Percentiles rank a stretch among this genome's conserved stretches.
phyloP scores from a whole-genome alignment of 2,797 vertebrate species.

The Perodicticus potto region DNA sequence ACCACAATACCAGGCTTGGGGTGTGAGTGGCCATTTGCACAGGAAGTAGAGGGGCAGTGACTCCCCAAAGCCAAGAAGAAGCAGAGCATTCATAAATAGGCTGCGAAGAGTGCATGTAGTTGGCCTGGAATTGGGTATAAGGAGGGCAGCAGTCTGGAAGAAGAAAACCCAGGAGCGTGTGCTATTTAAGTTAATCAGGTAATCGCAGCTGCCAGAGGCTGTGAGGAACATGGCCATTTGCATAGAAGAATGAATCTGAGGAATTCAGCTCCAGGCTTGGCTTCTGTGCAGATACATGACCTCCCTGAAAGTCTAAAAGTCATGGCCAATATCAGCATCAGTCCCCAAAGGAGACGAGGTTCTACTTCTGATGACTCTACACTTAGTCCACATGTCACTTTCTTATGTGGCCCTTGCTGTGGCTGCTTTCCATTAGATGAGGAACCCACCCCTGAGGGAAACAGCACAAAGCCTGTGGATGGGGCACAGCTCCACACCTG shows the following conservation, averaged over 20 bases:
- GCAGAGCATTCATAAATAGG: background rate
- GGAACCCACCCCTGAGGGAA: background rate
- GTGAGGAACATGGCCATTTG: background rate
- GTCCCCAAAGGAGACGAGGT: background rate
- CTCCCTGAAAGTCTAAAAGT: background rate
- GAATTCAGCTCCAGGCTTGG: background rate
- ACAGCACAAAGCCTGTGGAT: fast-evolving
- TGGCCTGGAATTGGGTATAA: background rate
- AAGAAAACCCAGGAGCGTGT: background rate
- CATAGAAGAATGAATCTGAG: background rate
- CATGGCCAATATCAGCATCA: background rate
- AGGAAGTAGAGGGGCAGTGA: too few relatives aligned
- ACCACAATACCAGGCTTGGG: background rate
- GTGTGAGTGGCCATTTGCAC: background rate
- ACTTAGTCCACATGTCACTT: background rate
- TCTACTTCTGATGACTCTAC: background rate
- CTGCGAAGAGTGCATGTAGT: too few relatives aligned
- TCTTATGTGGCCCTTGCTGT: fast-evolving
- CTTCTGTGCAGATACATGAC: background rate
- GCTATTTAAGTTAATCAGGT: background rate
- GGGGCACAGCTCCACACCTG: background rate
- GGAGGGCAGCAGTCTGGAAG: background rate
- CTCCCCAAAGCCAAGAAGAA: background rate
- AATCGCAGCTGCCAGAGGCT: background rate
- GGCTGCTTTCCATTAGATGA: background rate